These are phyloP conservation scores for Pachypeltis micranthus DNA, from an alignment of 1,140 invertebrate species.

Conservation along the genomic window DNA sequence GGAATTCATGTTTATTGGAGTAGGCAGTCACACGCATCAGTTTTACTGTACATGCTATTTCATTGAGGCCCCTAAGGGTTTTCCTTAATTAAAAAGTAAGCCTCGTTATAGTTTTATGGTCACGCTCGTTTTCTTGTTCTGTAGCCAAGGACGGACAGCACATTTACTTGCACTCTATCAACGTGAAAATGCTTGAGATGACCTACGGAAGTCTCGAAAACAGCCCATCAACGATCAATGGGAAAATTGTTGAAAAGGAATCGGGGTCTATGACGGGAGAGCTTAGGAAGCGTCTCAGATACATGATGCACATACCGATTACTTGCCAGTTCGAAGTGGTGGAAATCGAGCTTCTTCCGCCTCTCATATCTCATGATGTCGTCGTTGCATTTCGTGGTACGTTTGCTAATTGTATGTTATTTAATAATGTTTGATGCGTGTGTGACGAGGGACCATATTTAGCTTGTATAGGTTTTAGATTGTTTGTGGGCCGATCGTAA, in stretches of 20 bases:
- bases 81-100: not conserved
- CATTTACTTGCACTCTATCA: conserved; percentile 82
- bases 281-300: conserved; percentile 60
- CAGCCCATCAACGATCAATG: conserved; percentile 59
- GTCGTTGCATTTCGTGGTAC: conserved; percentile 32
- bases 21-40: not conserved
- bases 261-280: conserved; percentile 71
- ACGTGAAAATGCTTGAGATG: conserved; percentile 76
- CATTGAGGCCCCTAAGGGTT: not conserved
- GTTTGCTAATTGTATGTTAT: not conserved
- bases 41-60: not conserved
- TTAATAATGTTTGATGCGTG: not conserved
- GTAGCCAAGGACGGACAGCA: conserved; percentile 78
- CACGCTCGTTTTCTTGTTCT: conserved; percentile 27
- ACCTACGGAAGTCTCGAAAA: conserved; percentile 71
- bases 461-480: too few species aligned
- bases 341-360: conserved; percentile 66
- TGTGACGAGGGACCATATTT: not conserved
- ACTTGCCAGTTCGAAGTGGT: conserved; percentile 81
- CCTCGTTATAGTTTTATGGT: not conserved
- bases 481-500: too few species aligned
- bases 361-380: conserved; percentile 53
- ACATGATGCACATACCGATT: conserved; percentile 76
- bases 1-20: too few species aligned
- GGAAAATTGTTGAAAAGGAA: conserved; percentile 71